These are phyloP conservation scores for Ormia ochracea DNA, from an alignment of 2,888 invertebrate species.

Conservation along the genomic window DNA sequence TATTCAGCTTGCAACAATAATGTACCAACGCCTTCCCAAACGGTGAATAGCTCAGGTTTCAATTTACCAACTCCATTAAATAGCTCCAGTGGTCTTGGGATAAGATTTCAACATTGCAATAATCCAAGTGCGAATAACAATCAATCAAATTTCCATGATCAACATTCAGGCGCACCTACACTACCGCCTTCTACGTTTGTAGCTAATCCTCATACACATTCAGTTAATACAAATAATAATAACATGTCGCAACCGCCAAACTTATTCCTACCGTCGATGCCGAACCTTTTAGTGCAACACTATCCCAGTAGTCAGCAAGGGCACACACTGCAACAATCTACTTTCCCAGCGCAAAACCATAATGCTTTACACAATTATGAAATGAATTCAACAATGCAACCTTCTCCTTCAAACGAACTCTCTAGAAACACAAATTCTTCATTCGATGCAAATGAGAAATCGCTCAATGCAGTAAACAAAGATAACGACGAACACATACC, in stretches of 20 bases:
- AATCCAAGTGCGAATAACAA: conserved; percentile 55
- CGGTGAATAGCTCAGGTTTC: conserved; percentile 36
- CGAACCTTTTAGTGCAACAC: conserved; percentile 71
- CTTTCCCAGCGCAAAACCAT: conserved; percentile 59
- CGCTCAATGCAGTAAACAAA: conserved; percentile 63
- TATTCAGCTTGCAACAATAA: conserved; percentile 7
- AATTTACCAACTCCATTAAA: conserved; percentile 25
- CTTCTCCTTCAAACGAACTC: conserved; percentile 40
- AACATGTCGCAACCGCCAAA: conserved; percentile 62
- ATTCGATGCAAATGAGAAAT: conserved; percentile 48
- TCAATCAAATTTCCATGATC: conserved; percentile 58
- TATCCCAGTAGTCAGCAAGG: conserved; percentile 59
- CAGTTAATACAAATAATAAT: conserved; percentile 11
- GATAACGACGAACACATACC: conserved; percentile 53
- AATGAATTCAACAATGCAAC: conserved; percentile 37
- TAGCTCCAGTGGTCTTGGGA: conserved; percentile 44
- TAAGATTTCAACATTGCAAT: conserved; percentile 35
- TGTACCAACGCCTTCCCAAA: not conserved
- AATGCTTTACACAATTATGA: conserved; percentile 68
- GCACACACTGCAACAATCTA: conserved; percentile 59
- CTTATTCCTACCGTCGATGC: conserved; percentile 69
- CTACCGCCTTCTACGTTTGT: conserved; percentile 15
- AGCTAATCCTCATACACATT: conserved; percentile 61
- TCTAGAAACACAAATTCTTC: conserved; percentile 51
- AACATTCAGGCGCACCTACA: conserved; percentile 64